Conservation (phyloP, 2,113 vertebrate species). For the Bucco capensis region DNA sequence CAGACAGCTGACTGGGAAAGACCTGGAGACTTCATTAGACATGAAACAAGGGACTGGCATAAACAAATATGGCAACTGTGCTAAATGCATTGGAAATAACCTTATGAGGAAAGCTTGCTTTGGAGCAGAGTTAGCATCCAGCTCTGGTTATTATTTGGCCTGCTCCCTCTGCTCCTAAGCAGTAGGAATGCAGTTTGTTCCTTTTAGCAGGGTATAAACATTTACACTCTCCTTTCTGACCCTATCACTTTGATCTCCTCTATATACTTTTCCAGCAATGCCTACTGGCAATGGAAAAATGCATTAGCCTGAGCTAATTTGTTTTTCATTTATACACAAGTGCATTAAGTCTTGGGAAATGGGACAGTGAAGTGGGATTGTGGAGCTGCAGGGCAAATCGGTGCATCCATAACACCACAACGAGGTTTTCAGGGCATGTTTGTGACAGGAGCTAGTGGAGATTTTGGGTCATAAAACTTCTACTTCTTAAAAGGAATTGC, state of each 20-base stretch:
- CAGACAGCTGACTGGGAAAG: rapidly evolving
- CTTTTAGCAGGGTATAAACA: slow-evolving; percentile 11
- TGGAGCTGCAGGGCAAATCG: neutral
- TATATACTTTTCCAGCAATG: slow-evolving; percentile 37
- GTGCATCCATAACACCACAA: rapidly evolving
- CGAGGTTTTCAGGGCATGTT: rapidly evolving
- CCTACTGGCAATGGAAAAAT: slow-evolving; percentile 57
- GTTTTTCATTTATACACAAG: slow-evolving; percentile 48
- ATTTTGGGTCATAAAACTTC: neutral
- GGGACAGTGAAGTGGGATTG: neutral
- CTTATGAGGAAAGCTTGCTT: neutral
- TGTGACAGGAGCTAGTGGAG: neutral
- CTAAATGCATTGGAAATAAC: neutral
- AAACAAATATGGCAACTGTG: neutral
- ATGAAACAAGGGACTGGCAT: neutral
- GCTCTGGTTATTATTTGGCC: neutral
- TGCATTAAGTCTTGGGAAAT: slow-evolving; percentile 25
- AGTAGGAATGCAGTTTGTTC: neutral
- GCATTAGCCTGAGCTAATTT: slow-evolving; percentile 48
- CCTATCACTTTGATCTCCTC: slow-evolving; percentile 49
- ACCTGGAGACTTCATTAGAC: rapidly evolving
- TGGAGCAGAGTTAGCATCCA: neutral
- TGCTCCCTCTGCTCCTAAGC: neutral
- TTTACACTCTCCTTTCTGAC: slow-evolving; percentile 38
- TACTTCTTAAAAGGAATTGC: neutral